phyloP scores from a whole-genome alignment of 1,140 invertebrate species.

The Leptinotarsa undecemlineata region DNA sequence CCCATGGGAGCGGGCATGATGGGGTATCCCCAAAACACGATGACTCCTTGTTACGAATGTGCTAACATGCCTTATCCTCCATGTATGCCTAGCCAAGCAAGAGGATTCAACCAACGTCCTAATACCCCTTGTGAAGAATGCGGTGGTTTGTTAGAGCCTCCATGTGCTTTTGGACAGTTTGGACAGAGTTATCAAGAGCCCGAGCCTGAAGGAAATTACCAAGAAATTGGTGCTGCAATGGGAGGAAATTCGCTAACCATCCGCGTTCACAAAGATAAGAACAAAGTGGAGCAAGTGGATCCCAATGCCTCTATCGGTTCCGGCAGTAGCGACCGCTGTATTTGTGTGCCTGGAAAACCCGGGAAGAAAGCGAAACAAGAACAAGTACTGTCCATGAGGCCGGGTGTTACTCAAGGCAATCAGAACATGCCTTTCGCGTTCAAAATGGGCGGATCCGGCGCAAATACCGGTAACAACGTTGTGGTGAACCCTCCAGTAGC shows the following conservation, averaged over 20 bases:
- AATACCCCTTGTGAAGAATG: slow-evolving; percentile 47
- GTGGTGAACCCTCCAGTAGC: slow-evolving; percentile 47
- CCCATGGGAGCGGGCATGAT: background rate
- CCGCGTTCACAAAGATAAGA: slow-evolving; percentile 52
- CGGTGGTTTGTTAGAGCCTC: slow-evolving; percentile 30
- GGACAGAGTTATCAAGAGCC: slow-evolving; percentile 50
- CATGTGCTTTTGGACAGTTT: slow-evolving; percentile 28
- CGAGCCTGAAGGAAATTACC: slow-evolving; percentile 44
- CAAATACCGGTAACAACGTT: slow-evolving; percentile 38
- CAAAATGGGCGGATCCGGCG: slow-evolving; percentile 41
- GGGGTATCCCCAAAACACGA: background rate
- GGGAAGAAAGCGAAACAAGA: slow-evolving; percentile 25
- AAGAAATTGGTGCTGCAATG: slow-evolving; percentile 54
- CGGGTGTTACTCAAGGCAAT: slow-evolving; percentile 37
- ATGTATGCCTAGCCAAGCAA: background rate
- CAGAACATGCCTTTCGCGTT: slow-evolving; percentile 46
- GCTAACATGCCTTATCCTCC: slow-evolving; percentile 5
- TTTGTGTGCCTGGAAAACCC: background rate
- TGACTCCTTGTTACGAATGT: slow-evolving; percentile 26
- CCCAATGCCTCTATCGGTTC: slow-evolving; percentile 17
- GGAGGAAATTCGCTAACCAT: slow-evolving; percentile 55
- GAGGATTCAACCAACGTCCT: background rate
- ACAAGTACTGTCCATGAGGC: slow-evolving; percentile 36
- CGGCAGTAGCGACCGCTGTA: background rate
- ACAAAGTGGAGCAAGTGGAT: slow-evolving; percentile 43